These are phyloP conservation scores for Drosophila rufa DNA, from an alignment of 1,140 invertebrate genomes.

Conservation along the genomic window DNA sequence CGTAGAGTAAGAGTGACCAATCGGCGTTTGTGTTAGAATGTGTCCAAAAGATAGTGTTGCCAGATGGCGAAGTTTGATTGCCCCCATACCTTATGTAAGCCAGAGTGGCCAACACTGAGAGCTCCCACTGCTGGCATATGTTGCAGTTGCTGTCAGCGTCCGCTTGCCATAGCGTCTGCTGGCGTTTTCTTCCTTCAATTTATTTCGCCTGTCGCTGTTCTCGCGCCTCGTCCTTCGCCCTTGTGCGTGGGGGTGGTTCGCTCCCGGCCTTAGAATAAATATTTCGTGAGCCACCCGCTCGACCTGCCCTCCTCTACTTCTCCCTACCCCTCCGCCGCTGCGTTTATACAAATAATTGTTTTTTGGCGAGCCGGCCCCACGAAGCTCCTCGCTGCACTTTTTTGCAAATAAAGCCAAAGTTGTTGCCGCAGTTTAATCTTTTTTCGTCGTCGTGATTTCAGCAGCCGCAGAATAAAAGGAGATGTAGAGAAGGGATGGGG, in stretches of 20 bases:
- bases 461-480: conserved; percentile 18
- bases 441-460: conserved; percentile 55
- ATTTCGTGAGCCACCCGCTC: conserved; percentile 44
- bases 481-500: conserved; percentile 2
- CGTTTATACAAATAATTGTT: conserved; percentile 77
- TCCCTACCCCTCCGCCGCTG: background rate
- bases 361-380: conserved; percentile 63
- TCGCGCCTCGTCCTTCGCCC: background rate
- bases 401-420: conserved; percentile 62
- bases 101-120: background rate
- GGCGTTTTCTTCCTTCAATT: conserved; percentile 64
- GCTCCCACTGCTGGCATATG: conserved; percentile 15
- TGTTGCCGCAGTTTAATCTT: conserved; percentile 71
- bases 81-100: no score
- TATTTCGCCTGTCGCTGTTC: conserved; percentile 53
- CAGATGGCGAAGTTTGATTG: no score
- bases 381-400: conserved; percentile 46
- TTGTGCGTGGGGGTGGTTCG: conserved; percentile 3
- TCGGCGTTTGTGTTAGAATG: no score
- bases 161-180: conserved; percentile 56
- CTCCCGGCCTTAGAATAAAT: conserved; percentile 73
- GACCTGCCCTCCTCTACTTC: background rate
- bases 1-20: no score
- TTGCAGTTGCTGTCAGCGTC: conserved; percentile 32
- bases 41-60: no score